Evolutionary conservation across 2,888 invertebrate species (phyloP).

Genomic region (Piscicola geometra): DNA sequence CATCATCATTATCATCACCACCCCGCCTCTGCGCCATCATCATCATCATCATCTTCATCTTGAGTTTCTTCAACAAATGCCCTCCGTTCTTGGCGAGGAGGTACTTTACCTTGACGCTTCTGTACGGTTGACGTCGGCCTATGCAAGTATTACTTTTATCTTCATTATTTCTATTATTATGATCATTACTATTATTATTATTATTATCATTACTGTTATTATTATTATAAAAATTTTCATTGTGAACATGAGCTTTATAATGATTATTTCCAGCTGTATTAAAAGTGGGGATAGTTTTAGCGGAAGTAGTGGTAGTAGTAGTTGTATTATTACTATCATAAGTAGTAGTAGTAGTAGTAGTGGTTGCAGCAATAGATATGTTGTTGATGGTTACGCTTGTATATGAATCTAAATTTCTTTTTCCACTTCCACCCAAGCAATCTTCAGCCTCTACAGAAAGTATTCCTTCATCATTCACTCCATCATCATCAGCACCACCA

Average conservation of each 20-base stretch:
- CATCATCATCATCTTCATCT: neutral
- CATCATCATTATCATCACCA: too few relatives aligned
- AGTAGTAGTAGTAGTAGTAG: slow-evolving; percentile 1
- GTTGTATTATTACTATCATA: slow-evolving; percentile 12
- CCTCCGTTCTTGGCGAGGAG: neutral
- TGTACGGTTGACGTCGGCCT: neutral
- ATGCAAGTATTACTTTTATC: slow-evolving; percentile 11
- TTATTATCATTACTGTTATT: slow-evolving; percentile 22
- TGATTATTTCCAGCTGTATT: slow-evolving; percentile 9
- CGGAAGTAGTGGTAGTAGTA: neutral
- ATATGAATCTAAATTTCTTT: too few relatives aligned
- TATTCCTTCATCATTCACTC: neutral
- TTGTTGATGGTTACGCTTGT: too few relatives aligned
- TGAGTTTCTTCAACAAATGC: neutral
- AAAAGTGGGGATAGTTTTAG: slow-evolving; percentile 4
- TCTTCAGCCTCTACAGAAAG: neutral
- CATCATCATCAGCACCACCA: neutral
- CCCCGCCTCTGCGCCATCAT: neutral
- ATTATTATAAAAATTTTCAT: slow-evolving; percentile 3
- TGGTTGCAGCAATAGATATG: slow-evolving; percentile 11
- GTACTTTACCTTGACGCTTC: neutral
- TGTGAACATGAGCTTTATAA: neutral
- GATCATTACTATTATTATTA: slow-evolving; percentile 28
- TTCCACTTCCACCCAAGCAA: neutral
- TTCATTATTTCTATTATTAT: slow-evolving; percentile 30